Percentiles rank a stretch among this genome's conserved stretches.
phyloP scores from a whole-genome alignment of 2,113 vertebrate genomes.

The Phrynocephalus versicolor region DNA sequence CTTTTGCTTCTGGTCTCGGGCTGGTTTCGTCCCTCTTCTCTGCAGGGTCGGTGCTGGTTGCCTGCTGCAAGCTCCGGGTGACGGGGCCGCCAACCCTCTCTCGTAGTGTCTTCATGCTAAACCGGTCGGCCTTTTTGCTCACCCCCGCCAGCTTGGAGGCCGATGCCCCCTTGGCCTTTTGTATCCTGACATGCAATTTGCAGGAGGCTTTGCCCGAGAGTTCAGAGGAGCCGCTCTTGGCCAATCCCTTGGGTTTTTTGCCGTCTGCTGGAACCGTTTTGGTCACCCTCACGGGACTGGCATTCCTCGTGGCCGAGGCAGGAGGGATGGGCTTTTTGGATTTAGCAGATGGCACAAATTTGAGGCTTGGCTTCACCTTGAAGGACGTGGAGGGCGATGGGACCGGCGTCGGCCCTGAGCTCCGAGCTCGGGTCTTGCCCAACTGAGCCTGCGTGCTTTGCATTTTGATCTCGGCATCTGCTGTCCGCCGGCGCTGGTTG shows the following conservation, averaged over 20 bases:
- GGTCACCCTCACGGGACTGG: constrained; percentile 81
- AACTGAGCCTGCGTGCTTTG: constrained; percentile 82
- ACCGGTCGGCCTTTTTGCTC: constrained; percentile 80
- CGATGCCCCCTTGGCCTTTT: constrained; percentile 79
- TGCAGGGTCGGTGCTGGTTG: constrained; percentile 71
- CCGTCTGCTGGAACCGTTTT: constrained; percentile 75
- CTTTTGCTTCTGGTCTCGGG: constrained; percentile 82
- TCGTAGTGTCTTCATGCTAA: constrained; percentile 71
- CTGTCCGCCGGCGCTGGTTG: constrained; percentile 77
- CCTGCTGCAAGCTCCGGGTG: constrained; percentile 83
- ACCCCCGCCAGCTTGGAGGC: constrained; percentile 74
- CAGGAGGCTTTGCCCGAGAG: constrained; percentile 79
- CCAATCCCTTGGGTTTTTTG: constrained; percentile 75
- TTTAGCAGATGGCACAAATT: constrained; percentile 65
- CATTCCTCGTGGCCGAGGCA: constrained; percentile 76
- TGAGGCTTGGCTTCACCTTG: constrained; percentile 77
- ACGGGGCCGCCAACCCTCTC: constrained; percentile 78
- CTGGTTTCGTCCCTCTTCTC: constrained; percentile 82
- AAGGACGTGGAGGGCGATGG: constrained; percentile 73
- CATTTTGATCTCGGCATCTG: constrained; percentile 82
- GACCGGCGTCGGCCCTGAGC: constrained; percentile 68
- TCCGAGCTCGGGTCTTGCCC: constrained; percentile 86
- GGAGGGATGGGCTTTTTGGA: constrained; percentile 78
- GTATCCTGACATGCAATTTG: constrained; percentile 81
- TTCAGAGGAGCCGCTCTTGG: constrained; percentile 66